phyloP scores from a whole-genome alignment of 2,888 invertebrate genomes.

The Apodemia zela region DNA sequence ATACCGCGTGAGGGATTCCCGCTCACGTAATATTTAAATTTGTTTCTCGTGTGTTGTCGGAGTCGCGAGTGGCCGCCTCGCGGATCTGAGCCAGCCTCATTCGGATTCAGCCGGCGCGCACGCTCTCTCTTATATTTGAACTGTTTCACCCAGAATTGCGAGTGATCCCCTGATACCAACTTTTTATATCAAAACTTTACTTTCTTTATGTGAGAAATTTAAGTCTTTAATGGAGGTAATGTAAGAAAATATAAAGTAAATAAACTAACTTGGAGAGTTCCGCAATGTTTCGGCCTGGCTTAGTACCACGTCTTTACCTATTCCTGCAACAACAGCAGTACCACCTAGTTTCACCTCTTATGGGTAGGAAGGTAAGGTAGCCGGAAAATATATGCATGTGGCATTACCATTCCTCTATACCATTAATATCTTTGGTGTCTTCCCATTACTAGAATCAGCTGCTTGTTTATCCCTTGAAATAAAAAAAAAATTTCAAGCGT shows the following conservation, averaged over 20 bases:
- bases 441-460: too few species aligned
- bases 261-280: too few species aligned
- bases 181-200: not conserved
- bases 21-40: constrained; percentile 14
- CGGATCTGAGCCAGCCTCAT: constrained; percentile 15
- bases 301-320: too few species aligned
- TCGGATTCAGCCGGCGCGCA: constrained; percentile 28
- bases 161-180: constrained; percentile 18
- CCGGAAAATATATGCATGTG: too few species aligned
- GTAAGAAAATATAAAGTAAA: not conserved
- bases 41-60: constrained; percentile 4
- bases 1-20: not conserved
- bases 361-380: too few species aligned
- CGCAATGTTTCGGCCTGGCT: too few species aligned
- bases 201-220: not conserved
- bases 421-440: too few species aligned
- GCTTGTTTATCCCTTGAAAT: too few species aligned
- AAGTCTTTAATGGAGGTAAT: not conserved
- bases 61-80: not conserved
- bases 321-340: too few species aligned
- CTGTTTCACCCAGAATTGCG: constrained; percentile 29
- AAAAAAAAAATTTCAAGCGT: too few species aligned
- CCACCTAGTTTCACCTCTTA: too few species aligned
- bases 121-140: constrained; percentile 27
- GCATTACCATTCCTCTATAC: too few species aligned